These are phyloP conservation scores for Paraplagusia blochii DNA, from an alignment of 2,113 vertebrate genomes.

Conservation along the genomic window DNA sequence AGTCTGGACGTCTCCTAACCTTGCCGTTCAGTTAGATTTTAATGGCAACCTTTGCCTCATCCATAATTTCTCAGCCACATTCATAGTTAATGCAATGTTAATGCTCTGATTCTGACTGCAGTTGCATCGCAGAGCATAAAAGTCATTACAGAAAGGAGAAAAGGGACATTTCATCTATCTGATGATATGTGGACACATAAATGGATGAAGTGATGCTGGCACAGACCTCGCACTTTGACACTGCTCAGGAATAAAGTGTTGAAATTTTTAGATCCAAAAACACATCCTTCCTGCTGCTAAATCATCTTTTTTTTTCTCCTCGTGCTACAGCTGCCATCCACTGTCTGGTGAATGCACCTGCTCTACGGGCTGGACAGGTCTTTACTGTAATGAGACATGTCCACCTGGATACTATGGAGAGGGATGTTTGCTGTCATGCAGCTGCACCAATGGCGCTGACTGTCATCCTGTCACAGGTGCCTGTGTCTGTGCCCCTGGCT, in stretches of 20 bases:
- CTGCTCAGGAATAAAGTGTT: conserved; percentile 42
- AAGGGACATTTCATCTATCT: conserved; percentile 62
- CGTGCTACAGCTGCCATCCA: conserved; percentile 87
- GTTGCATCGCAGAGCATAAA: conserved; percentile 47
- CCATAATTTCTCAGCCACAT: conserved; percentile 72
- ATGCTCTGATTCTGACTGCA: conserved; percentile 67
- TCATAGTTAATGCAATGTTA: conserved; percentile 75
- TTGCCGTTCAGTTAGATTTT: conserved; percentile 69
- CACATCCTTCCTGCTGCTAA: conserved; percentile 34
- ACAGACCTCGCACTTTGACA: conserved; percentile 50
- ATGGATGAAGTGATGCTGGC: conserved; percentile 55
- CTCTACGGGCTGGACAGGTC: conserved; percentile 89
- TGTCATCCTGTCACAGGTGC: conserved; percentile 87
- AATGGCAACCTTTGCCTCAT: conserved; percentile 74
- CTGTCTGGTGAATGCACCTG: conserved; percentile 94
- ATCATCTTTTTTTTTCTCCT: conserved; percentile 44
- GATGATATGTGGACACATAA: conserved; percentile 28
- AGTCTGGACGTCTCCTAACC: conserved; percentile 64
- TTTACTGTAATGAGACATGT: conserved; percentile 94
- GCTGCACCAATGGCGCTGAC: conserved; percentile 89
- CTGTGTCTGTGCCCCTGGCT: conserved; percentile 90
- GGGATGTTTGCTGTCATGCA: conserved; percentile 83
- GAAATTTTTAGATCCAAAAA: conserved; percentile 37
- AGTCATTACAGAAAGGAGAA: conserved; percentile 69
- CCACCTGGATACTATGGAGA: conserved; percentile 85